Percentiles rank a stretch among this genome's conserved stretches.
Evolutionary conservation across 2,797 vertebrate species (phyloP).

Genomic region (Ptychobarbus kaznakovi): DNA sequence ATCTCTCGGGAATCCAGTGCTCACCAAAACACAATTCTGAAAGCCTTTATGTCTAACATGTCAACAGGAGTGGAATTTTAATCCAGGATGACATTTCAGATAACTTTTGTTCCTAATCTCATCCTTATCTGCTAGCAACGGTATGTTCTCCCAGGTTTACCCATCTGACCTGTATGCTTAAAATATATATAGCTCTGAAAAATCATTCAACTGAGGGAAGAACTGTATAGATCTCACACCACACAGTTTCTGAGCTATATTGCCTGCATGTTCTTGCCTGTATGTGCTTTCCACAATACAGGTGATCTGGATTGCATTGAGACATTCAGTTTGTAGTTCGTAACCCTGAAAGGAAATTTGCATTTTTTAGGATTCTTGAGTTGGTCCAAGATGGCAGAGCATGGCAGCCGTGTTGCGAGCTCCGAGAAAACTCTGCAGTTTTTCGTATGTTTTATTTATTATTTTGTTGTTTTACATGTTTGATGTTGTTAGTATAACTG

Average conservation of each 20-base stretch:
- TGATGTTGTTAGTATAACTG: no score
- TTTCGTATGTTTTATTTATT: no score
- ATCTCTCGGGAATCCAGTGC: slow-evolving; percentile 13
- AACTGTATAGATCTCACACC: not conserved
- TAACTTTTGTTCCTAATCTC: slow-evolving; percentile 25
- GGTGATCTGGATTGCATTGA: not conserved
- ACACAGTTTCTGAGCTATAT: not conserved
- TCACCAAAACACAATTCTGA: slow-evolving; percentile 13
- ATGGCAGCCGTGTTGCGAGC: no score
- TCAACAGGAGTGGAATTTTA: slow-evolving; percentile 33
- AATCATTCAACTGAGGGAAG: not conserved
- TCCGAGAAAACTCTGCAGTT: no score
- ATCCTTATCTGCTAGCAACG: not conserved
- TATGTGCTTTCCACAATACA: not conserved
- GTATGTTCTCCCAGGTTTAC: slow-evolving; percentile 8
- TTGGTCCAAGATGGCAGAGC: no score
- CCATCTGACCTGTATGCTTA: slow-evolving; percentile 10
- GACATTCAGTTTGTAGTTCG: not conserved
- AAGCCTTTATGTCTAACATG: slow-evolving; percentile 29
- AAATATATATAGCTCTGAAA: not conserved
- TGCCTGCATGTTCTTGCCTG: no score
- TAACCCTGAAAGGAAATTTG: not conserved
- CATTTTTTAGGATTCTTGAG: not conserved
- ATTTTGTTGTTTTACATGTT: no score
- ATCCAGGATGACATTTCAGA: slow-evolving; percentile 34